Evolutionary conservation across 2,113 vertebrate genomes (phyloP).

Genomic region (Hemichromis elongatus): DNA sequence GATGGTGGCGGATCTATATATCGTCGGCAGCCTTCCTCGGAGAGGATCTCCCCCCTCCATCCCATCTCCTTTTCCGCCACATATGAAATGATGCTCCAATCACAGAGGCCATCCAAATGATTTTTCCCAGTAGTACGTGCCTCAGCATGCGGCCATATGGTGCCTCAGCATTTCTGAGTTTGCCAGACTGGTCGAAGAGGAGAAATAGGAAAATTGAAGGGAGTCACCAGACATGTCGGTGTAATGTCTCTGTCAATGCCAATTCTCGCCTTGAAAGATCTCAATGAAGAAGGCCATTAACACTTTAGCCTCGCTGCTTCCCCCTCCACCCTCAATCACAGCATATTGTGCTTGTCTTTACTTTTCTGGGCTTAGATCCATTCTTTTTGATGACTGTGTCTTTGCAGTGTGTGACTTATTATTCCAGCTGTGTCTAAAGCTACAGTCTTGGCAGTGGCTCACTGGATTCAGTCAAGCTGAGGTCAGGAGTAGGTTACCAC

Average conservation of each 20-base stretch:
- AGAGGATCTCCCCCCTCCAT: background rate
- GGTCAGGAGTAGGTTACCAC: conserved; percentile 29
- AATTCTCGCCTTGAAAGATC: background rate
- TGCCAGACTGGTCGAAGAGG: background rate
- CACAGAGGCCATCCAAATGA: conserved; percentile 8
- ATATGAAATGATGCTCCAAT: background rate
- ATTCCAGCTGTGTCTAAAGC: conserved; percentile 31
- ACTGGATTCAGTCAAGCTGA: conserved; percentile 13
- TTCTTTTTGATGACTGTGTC: conserved; percentile 8
- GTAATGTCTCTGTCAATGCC: conserved; percentile 4
- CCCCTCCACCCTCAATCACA: background rate
- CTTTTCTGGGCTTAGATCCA: background rate
- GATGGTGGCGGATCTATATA: background rate
- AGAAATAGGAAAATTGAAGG: background rate
- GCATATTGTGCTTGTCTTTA: background rate
- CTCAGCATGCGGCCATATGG: conserved; percentile 11
- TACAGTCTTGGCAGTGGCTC: conserved; percentile 17
- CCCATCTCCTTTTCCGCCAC: background rate
- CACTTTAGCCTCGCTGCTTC: background rate
- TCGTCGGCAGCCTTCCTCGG: background rate
- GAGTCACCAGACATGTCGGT: background rate
- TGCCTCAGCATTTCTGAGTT: background rate
- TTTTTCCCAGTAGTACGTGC: background rate
- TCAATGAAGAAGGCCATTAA: background rate
- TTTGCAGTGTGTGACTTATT: conserved; percentile 5